phyloP scores from a whole-genome alignment of 2,113 vertebrate species.

The Pomatorhinus ruficollis region DNA sequence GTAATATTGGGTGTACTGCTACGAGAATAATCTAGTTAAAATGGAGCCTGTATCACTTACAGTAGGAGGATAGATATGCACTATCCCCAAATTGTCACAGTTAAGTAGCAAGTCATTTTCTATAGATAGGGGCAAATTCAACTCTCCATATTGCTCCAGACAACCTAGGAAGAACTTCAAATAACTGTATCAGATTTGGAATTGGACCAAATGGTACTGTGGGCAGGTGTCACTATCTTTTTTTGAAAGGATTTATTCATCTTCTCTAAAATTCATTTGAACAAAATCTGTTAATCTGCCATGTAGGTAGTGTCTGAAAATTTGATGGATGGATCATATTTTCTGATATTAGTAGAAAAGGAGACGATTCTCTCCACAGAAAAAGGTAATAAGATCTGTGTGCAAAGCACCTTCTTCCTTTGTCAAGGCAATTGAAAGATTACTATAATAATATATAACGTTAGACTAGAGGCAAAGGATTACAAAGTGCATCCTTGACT shows the following conservation, averaged over 20 bases:
- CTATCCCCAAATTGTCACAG: not conserved
- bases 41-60: not conserved
- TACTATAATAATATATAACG: not conserved
- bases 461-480: not conserved
- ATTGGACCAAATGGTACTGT: not conserved
- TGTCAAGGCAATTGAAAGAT: not conserved
- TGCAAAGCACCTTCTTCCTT: not conserved
- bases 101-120: not conserved
- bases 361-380: not conserved
- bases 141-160: not conserved
- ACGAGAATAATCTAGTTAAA: not conserved
- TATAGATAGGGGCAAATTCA: not conserved
- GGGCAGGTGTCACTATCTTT: not conserved
- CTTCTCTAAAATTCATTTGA: not conserved
- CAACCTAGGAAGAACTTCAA: not conserved
- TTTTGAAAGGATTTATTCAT: not conserved
- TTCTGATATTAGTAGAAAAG: not conserved
- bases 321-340: conserved; percentile 5
- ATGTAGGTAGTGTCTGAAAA: not conserved
- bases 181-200: not conserved
- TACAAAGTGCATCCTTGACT: not conserved
- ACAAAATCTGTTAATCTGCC: conserved; percentile 5
- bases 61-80: not conserved
- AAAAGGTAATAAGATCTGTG: not conserved
- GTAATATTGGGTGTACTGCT: not conserved